Conservation (phyloP, 2,888 invertebrate genomes). For the Habroteleia sp. region DNA sequence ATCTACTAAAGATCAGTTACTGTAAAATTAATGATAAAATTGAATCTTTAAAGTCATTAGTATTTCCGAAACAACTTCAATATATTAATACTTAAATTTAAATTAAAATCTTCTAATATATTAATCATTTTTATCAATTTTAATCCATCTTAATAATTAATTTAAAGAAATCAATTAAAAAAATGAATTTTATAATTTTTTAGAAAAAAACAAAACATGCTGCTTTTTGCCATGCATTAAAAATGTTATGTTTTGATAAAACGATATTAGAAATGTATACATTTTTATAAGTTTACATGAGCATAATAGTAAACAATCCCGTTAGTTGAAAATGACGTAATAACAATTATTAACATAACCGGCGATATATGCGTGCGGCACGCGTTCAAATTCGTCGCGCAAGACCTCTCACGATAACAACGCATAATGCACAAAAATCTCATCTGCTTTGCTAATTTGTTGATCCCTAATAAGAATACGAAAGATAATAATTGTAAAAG, state of each 20-base stretch:
- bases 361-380: slow-evolving; percentile 62
- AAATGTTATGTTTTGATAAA: slow-evolving; percentile 5
- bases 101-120: no score
- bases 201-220: no score
- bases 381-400: slow-evolving; percentile 68
- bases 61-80: no score
- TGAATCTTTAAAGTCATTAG: no score
- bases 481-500: slow-evolving; percentile 51
- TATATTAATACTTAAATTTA: no score
- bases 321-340: slow-evolving; percentile 56
- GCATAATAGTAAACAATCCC: slow-evolving; percentile 35
- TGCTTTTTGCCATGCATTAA: no score
- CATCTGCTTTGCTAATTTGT: slow-evolving; percentile 76
- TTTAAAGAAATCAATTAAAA: no score
- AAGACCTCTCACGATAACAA: slow-evolving; percentile 68
- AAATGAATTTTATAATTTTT: no score
- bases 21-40: no score
- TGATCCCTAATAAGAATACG: slow-evolving; percentile 32
- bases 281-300: slow-evolving; percentile 20
- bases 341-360: slow-evolving; percentile 64
- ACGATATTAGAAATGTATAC: neutral
- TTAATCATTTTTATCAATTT: no score
- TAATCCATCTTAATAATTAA: no score
- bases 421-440: slow-evolving; percentile 64
- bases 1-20: no score